Base-by-base conservation (phyloP, 2,888 invertebrate genomes). In the Acleris emargana region DNA sequence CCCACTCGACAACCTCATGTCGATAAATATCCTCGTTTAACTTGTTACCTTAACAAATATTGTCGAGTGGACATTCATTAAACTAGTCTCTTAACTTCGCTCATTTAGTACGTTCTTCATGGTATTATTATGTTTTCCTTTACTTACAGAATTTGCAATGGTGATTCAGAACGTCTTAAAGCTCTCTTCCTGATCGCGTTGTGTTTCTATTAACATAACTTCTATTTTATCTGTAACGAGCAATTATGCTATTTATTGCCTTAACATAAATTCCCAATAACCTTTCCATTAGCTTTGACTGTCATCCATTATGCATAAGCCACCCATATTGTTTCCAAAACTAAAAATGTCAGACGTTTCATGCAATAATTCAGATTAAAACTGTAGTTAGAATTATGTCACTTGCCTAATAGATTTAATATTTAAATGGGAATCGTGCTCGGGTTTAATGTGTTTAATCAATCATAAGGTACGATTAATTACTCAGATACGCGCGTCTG, bases 401-500 rank as follows among this genome's bases (percentile, higher is more conserved):
- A 89, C 86, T 85, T 79, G 80, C 76, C 73, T 88, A 88, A 90
- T 90, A 89, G 84, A 87, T 87, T 84, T 88, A 84, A 86, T 89
- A 91, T 92, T 91, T 84, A 90, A 91, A 92, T 91, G 78, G 81
- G 83, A 88, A 81, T 91, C 92, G 91, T 91, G 91, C 86, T 81
- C 82, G 83, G 78, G 75, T 86, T 83, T 89, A 91, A 91, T 91
- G 91, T 86, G 82, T 87, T 91, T 89, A 92, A 92, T 92, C 91
- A 91, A 92, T 92, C 92, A 91, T 88, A 87, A 84, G 83, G 78
- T 79, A 87, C 91, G 91, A 92, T 92, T 92, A 92, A 91, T 92
- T 92, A 91, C 87, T 81, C 72, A 88, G 91, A 91, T 91, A 91
- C 79, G 88, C 80, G 79, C 77, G 80, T 80, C 81, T 79, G 82